Base-by-base conservation (phyloP, 1,140 invertebrate genomes). In the Homarus americanus region DNA sequence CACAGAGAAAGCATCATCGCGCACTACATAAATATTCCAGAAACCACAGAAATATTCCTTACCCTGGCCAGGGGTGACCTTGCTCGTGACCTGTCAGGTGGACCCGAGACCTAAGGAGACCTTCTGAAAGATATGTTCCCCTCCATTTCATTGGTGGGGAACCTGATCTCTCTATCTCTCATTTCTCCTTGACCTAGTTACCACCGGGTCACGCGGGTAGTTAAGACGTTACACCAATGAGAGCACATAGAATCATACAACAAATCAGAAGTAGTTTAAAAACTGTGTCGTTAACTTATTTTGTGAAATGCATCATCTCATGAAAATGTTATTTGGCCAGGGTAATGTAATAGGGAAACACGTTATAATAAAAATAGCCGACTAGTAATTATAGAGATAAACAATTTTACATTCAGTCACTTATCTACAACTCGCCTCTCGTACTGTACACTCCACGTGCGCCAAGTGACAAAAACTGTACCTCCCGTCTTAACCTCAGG, bases 321-420 rank as follows among this genome's bases (percentile, higher is more conserved):
- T 75, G 3, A 36, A 38, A 76, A 75, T 24, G 66, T 76, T 76
- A 58, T 66, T n/a, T 91, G 89, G 89, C 89, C 82, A 86, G 89
- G 83, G 89, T 86, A 91, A 91, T 91, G 44, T 49, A 90, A 69
- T 80, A 85, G 63, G 83, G 75, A 91, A 86, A 91, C 82, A 91
- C 89, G 82, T 91, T 91, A 91, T 91, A 58, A 91, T 91, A 91
- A 91, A 91, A 91, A 91, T 86, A 91, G 89, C 89, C 89, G 89
- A 91, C 89, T 91, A 91, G 89, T 91, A 91, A 91, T 79, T 91
- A 91, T 85, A 91, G 89, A 91, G 82, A 86, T 85, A 91, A 85
- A 91, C 82, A 91, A 86, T 78, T 91, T 91, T 85, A 86, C 89
- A 91, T 91, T 85, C 88, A 91, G 69, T 83, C 82, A 91, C 89